phyloP scores from a whole-genome alignment of 2,888 invertebrate genomes.

The Euzetes globulus region DNA sequence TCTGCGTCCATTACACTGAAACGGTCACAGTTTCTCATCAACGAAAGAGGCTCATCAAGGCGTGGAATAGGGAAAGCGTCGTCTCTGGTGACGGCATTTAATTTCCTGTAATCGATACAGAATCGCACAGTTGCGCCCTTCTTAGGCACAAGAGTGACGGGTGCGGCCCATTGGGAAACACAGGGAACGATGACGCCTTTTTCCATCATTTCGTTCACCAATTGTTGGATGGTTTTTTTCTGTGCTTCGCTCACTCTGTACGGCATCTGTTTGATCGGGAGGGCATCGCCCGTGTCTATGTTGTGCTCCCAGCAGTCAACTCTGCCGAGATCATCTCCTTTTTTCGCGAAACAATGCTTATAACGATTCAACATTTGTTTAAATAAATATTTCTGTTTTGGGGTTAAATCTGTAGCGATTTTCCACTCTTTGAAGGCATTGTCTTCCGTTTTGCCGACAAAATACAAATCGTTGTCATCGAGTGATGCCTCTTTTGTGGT shows the following conservation, averaged over 20 bases:
- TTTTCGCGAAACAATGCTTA: too few relatives aligned
- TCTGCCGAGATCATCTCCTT: not conserved
- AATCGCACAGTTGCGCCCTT: not conserved
- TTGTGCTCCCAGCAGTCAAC: not conserved
- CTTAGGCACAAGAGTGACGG: not conserved
- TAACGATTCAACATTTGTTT: too few relatives aligned
- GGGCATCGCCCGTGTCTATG: not conserved
- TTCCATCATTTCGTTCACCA: not conserved
- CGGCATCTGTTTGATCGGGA: not conserved
- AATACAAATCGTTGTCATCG: too few relatives aligned
- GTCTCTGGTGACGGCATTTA: not conserved
- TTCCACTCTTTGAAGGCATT: too few relatives aligned
- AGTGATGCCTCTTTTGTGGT: too few relatives aligned
- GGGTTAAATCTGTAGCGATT: too few relatives aligned
- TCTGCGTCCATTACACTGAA: not conserved
- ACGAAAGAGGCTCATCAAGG: not conserved
- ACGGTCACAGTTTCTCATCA: not conserved
- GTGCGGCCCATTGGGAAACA: not conserved
- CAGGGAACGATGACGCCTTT: not conserved
- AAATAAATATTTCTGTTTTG: too few relatives aligned
- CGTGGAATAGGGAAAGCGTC: not conserved
- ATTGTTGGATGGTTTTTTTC: not conserved
- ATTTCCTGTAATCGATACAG: constrained; percentile 21
- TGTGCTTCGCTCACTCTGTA: not conserved
- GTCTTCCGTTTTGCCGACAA: too few relatives aligned